Percentiles rank a stretch among this genome's conserved stretches.
These are phyloP conservation scores for Seladonia tumulorum DNA, from an alignment of 2,888 invertebrate species.

Conservation along the genomic window DNA sequence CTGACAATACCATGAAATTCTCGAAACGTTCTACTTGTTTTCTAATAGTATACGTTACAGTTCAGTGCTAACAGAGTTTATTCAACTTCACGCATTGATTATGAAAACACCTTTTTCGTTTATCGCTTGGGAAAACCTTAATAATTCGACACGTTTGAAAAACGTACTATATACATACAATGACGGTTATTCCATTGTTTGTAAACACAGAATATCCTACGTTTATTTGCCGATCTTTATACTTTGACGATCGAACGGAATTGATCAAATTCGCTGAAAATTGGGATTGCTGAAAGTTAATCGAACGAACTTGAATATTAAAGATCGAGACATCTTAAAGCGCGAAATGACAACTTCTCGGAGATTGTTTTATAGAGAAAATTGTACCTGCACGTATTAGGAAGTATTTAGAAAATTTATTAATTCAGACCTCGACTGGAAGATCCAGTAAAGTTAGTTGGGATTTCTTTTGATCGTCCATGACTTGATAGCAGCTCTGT, in stretches of 20 bases:
- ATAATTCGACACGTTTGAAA: background rate
- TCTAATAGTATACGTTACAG: conserved; percentile 19
- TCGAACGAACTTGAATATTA: background rate
- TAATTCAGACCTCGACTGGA: conserved; percentile 77
- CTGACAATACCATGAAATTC: conserved; percentile 19
- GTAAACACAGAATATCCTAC: conserved; percentile 40
- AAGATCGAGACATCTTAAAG: background rate
- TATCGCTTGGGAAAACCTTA: background rate
- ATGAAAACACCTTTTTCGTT: background rate
- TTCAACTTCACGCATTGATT: conserved; percentile 29
- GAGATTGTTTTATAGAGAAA: background rate
- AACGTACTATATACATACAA: background rate
- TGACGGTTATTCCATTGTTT: conserved; percentile 34
- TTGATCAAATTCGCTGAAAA: background rate
- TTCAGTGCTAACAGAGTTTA: conserved; percentile 25
- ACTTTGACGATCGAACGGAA: background rate
- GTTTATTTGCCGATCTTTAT: background rate
- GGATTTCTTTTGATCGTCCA: conserved; percentile 38
- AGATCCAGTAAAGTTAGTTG: conserved; percentile 75
- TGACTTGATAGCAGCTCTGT: conserved; percentile 26
- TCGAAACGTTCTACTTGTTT: conserved; percentile 26
- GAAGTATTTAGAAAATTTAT: background rate
- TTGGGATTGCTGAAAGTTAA: background rate
- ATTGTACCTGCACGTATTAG: background rate
- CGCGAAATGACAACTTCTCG: background rate